Conservation (phyloP, 23 tunicate species). For the Corella eumyota region DNA sequence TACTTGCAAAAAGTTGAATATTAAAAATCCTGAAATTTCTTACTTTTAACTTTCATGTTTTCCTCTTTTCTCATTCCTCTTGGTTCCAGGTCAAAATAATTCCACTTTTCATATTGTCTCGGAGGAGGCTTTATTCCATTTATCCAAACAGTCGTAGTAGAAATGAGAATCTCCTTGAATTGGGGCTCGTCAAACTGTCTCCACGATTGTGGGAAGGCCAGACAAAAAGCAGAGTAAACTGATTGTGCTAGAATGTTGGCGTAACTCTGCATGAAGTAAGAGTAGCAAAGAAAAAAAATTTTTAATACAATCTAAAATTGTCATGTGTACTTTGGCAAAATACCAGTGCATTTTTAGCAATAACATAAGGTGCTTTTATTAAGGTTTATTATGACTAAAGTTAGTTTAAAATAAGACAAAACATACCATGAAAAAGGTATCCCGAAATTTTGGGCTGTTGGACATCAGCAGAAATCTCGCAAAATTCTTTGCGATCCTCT, state of each 20-base stretch:
- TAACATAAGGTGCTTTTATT: too few relatives aligned
- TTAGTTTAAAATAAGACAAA: too few relatives aligned
- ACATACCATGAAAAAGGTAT: slow-evolving; percentile 40
- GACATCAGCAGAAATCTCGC: slow-evolving; percentile 36
- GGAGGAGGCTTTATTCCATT: slow-evolving; percentile 73
- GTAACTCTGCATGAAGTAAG: slow-evolving; percentile 11
- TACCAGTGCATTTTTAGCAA: too few relatives aligned
- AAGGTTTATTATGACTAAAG: too few relatives aligned
- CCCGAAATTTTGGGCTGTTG: slow-evolving; percentile 18
- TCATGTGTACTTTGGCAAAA: background rate
- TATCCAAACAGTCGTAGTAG: slow-evolving; percentile 36
- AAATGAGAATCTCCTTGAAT: slow-evolving; percentile 51
- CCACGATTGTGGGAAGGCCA: slow-evolving; percentile 91
- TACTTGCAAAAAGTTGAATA: too few relatives aligned
- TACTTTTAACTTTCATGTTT: slow-evolving; percentile 10
- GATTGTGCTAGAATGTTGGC: slow-evolving; percentile 16
- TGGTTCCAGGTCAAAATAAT: slow-evolving; percentile 51
- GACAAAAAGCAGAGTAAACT: slow-evolving; percentile 43
- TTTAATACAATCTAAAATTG: background rate
- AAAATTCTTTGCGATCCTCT: slow-evolving; percentile 47
- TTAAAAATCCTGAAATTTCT: too few relatives aligned
- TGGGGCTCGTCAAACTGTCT: slow-evolving; percentile 76
- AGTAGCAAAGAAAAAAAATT: background rate
- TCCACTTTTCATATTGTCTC: slow-evolving; percentile 43
- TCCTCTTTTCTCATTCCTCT: slow-evolving; percentile 64